phyloP scores from a whole-genome alignment of 2,888 invertebrate genomes.

The Agrotis puta region DNA sequence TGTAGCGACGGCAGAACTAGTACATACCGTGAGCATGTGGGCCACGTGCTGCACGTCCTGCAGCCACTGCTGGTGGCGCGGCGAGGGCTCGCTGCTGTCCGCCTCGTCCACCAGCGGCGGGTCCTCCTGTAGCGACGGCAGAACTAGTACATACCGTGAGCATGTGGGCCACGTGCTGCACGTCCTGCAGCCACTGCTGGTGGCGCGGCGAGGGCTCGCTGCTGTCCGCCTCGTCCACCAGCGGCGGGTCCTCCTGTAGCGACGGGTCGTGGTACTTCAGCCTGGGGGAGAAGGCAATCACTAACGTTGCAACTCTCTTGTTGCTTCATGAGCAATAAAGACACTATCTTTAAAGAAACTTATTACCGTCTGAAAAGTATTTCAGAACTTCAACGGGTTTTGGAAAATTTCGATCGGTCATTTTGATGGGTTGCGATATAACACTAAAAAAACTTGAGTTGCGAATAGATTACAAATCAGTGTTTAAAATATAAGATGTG shows the following conservation, averaged over 20 bases:
- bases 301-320: too few relatives aligned
- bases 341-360: too few relatives aligned
- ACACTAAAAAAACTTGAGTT: too few relatives aligned
- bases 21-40: slow-evolving; percentile 65
- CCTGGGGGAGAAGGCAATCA: slow-evolving; percentile 71
- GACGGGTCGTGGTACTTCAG: slow-evolving; percentile 93
- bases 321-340: too few relatives aligned
- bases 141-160: slow-evolving; percentile 61
- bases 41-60: slow-evolving; percentile 74
- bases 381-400: too few relatives aligned
- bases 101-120: slow-evolving; percentile 73
- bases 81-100: slow-evolving; percentile 77
- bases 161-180: slow-evolving; percentile 69
- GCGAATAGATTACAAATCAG: too few relatives aligned
- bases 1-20: neutral
- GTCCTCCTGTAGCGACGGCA: slow-evolving; percentile 79
- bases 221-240: slow-evolving; percentile 77
- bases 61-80: slow-evolving; percentile 80
- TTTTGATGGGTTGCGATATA: too few relatives aligned
- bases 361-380: too few relatives aligned
- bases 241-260: slow-evolving; percentile 77
- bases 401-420: too few relatives aligned
- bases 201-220: slow-evolving; percentile 77
- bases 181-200: slow-evolving; percentile 81
- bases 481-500: too few relatives aligned